Base-by-base conservation (phyloP, 2,888 invertebrate genomes). In the Oscheius sp. region DNA sequence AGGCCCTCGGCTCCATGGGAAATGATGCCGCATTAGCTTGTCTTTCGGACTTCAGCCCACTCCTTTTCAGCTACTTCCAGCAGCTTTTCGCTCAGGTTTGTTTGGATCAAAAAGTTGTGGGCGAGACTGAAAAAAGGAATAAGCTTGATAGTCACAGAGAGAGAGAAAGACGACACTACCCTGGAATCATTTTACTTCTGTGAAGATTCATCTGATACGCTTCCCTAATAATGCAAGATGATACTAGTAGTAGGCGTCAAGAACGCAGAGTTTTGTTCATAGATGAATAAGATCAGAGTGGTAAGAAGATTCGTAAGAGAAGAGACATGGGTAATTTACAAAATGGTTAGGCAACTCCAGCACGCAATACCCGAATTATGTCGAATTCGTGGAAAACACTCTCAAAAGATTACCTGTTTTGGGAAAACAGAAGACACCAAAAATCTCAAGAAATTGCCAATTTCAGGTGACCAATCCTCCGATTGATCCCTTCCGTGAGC, bases 1-100 rank as follows among this genome's bases (percentile, higher is more conserved):
- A 98, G 89, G 94, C 96, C 0, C 90, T 98, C 25, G 98, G 98
- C 65, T 97, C 96, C 31, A 98, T 98, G 98, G 98, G 98, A 70
- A 98, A 98, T 88, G 98, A 98, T 89, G 93, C 94, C 0, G 97
- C 98, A 0, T 89, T 98, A 79, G 98, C 98, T 8, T 98, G 98
- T 85, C 91, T 98, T 29, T 98, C 97, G 0, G 90, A 91, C 87
- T 96, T 94, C 89, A 93, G 96, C 87, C 98, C 98, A 8, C 89
- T 96, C 70, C 91, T 94, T 1, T 98, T 96, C 88, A 94, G 94
- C 82, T 98, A 98, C 88, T 98, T 98, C 90, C 97, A 98, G 87
- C 98, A 98, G 87, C 90, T 97, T 52, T 98, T 98, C 89, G 98
- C 98, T 37, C 98, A 98, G 90, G 94, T 96, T 68, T 45, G 46